These are phyloP conservation scores for Urophycis tenuis DNA, from an alignment of 2,797 vertebrate species.

Conservation along the genomic window DNA sequence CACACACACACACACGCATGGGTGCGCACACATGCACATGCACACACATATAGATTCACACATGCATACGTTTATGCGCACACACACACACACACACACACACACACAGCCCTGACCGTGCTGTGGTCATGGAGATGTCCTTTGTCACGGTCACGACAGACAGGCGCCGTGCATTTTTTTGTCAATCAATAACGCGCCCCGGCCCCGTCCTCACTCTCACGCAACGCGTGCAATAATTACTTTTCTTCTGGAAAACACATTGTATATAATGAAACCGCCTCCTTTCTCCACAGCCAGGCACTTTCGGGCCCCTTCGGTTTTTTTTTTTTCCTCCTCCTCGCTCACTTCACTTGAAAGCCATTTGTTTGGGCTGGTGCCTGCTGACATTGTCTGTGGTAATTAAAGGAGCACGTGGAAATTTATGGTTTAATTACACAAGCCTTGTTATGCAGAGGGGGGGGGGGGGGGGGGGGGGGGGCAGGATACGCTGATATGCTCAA, in stretches of 20 bases:
- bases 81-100: background rate
- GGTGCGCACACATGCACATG: background rate
- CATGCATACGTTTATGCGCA: background rate
- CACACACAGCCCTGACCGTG: background rate
- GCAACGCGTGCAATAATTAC: no score
- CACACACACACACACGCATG: background rate
- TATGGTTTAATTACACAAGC: conserved; percentile 72
- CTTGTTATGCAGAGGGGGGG: conserved; percentile 69
- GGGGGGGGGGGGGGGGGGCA: no score
- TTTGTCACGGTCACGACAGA: no score
- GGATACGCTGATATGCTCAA: conserved; percentile 66
- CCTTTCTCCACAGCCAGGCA: conserved; percentile 50
- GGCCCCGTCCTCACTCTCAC: no score
- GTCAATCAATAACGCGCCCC: no score
- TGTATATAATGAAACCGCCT: conserved; percentile 43
- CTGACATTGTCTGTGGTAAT: conserved; percentile 72
- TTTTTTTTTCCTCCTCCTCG: conserved; percentile 34
- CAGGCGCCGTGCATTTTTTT: no score
- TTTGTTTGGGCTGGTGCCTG: conserved; percentile 70
- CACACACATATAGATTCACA: background rate
- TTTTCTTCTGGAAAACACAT: no score
- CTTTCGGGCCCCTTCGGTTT: conserved; percentile 12
- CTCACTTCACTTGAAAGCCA: conserved; percentile 62
- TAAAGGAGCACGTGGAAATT: conserved; percentile 69
- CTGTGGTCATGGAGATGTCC: no score